These are phyloP conservation scores for Penaeus japonicus DNA, from an alignment of 1,140 invertebrate species.

Conservation along the genomic window DNA sequence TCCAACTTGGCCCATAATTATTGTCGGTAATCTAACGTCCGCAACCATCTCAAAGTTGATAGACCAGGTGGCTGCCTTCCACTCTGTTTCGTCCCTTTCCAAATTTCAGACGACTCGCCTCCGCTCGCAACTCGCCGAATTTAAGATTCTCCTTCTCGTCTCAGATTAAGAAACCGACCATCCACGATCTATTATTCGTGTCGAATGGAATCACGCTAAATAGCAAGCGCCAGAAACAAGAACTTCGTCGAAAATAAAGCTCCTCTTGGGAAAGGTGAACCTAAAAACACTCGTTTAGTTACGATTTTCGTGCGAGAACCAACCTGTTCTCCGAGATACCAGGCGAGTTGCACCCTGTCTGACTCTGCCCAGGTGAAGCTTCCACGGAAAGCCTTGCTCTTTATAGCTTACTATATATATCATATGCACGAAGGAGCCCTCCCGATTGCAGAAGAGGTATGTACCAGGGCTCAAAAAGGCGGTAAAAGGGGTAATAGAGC, in stretches of 20 bases:
- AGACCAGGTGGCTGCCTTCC: constrained; percentile 50
- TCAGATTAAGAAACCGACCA: background rate
- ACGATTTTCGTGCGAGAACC: constrained; percentile 53
- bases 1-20: constrained; percentile 56
- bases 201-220: background rate
- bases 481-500: background rate
- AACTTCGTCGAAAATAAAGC: background rate
- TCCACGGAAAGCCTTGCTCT: background rate
- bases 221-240: background rate
- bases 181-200: too few species aligned
- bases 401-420: background rate
- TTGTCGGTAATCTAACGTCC: constrained; percentile 57
- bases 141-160: background rate
- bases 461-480: background rate
- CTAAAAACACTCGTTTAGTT: constrained; percentile 13
- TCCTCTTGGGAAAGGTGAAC: background rate
- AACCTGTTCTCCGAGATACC: constrained; percentile 50
- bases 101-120: background rate
- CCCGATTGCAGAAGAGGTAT: background rate
- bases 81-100: constrained; percentile 29
- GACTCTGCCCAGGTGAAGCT: background rate
- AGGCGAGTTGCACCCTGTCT: background rate
- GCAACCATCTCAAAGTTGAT: constrained; percentile 54
- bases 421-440: too few species aligned
- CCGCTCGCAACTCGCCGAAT: background rate